Conservation (phyloP, 2,113 vertebrate genomes). For the Clupea harengus region DNA sequence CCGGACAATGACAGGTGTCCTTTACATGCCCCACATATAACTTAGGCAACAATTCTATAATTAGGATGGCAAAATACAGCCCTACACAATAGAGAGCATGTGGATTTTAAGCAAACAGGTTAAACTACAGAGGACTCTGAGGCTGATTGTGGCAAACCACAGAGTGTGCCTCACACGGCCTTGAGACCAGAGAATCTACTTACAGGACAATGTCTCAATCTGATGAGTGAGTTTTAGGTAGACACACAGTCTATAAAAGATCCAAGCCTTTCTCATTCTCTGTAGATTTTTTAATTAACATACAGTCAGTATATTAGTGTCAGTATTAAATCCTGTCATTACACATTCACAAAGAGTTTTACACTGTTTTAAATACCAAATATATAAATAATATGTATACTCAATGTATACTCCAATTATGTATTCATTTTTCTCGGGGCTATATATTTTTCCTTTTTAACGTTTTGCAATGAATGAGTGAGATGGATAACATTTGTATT, state of each 20-base stretch:
- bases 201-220: neutral
- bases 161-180: conserved; percentile 24
- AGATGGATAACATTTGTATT: neutral
- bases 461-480: neutral
- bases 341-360: neutral
- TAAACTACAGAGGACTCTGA: conserved; percentile 24
- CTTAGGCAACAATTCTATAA: conserved; percentile 52
- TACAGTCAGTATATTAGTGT: neutral
- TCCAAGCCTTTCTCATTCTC: neutral
- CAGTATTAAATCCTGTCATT: neutral
- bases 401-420: neutral
- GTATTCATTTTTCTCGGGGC: neutral
- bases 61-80: conserved; percentile 51
- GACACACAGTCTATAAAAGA: neutral
- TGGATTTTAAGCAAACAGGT: conserved; percentile 10
- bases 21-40: conserved; percentile 43
- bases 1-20: conserved; percentile 64
- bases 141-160: conserved; percentile 7
- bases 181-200: neutral
- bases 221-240: neutral
- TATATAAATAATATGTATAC: neutral
- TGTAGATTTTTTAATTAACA: neutral
- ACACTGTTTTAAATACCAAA: neutral
- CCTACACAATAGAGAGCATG: neutral
- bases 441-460: neutral